Base-by-base conservation (phyloP, 1,140 invertebrate genomes). In the Temnothorax curvispinosus region DNA sequence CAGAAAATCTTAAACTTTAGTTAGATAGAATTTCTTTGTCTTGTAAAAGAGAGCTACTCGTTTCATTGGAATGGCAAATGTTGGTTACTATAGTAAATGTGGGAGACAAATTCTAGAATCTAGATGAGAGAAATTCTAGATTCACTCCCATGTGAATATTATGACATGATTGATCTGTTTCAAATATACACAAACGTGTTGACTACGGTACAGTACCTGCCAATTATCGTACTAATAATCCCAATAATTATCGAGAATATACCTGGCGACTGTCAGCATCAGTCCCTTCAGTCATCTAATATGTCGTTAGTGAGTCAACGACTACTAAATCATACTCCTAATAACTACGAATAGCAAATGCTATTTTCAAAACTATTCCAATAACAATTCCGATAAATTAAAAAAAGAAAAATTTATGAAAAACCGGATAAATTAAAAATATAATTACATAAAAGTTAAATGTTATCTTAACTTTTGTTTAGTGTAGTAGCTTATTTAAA, bases 211-310 rank as follows among this genome's bases (percentile, higher is more conserved):
- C n/a, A n/a, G 32, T 35, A 64, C 13, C 47, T 21, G 41, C 18
- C 54, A 74, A 84, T 84, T 84, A 18, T 75, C 4, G 13, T 18
- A 38, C 15, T 18, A 41, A 82, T 60, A n/a, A 3, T 74, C 18
- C 6, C 41, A 38, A 41, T 50, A 82, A 82, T 64, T 47, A 80
- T 62, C 64, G 13, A 38, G 32, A 27, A 74, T 47, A 50, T 21
- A 18, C 4, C n/a, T 32, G 18, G 3, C 8, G 8, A 60, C n/a
- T 84, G 41, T 32, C 52, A 84, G 21, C 13, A 35, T 74, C 35
- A 38, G 13, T 62, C 32, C 27, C 27, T 72, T 47, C 32, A 15
- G 32, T 38, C 9, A 75, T 47, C 32, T 38, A 62, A 62, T 44
- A 58, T 44, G 52, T 58, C 5, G 38, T 4, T 21, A 35, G 3